Evolutionary conservation across 2,888 invertebrate genomes (phyloP).

Genomic region (Diloba caeruleocephala): DNA sequence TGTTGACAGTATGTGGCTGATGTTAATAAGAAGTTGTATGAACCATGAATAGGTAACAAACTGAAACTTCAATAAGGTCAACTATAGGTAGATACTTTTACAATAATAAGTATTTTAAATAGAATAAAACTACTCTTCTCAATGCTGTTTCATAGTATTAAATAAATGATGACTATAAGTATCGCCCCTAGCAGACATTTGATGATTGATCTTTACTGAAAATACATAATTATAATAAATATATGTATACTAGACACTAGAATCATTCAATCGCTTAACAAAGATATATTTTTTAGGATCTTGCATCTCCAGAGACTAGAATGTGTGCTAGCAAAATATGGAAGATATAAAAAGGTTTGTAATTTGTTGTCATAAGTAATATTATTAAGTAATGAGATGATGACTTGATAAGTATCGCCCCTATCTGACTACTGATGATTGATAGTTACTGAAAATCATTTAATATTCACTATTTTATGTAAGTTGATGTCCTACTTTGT

Average conservation of each 20-base stretch:
- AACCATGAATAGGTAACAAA: no score
- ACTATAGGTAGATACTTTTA: no score
- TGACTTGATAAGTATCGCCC: slow-evolving; percentile 38
- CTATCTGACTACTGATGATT: slow-evolving; percentile 69
- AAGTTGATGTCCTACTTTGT: no score
- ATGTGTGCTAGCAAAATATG: background rate
- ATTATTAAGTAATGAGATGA: slow-evolving; percentile 11
- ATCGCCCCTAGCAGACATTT: slow-evolving; percentile 45
- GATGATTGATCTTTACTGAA: slow-evolving; percentile 54
- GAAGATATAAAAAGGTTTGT: slow-evolving; percentile 1
- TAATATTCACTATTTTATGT: no score
- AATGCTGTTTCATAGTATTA: no score
- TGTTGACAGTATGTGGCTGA: slow-evolving; percentile 21
- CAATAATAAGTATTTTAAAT: no score
- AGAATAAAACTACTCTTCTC: no score
- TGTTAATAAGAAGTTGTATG: no score
- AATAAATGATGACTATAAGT: slow-evolving; percentile 35
- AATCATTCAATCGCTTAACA: background rate
- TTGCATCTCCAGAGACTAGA: no score
- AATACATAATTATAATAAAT: no score
- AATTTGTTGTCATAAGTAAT: background rate
- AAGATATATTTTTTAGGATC: background rate
- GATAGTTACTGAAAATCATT: slow-evolving; percentile 60
- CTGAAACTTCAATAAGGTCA: no score
- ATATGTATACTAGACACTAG: background rate